Base-by-base conservation (phyloP, 2,113 vertebrate genomes). In the Neopipo cinnamomea region DNA sequence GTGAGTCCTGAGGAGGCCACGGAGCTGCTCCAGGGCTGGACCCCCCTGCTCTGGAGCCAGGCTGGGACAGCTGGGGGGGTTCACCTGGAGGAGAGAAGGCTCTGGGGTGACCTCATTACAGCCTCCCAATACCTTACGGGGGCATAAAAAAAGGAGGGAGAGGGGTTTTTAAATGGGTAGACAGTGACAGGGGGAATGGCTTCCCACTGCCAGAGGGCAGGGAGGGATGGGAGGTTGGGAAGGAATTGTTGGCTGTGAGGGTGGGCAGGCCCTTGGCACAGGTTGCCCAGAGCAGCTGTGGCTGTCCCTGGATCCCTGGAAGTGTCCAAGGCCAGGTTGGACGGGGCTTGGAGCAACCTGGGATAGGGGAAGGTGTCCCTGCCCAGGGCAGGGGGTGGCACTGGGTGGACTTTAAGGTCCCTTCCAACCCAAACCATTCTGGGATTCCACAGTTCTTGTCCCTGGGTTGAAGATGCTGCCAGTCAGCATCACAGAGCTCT, bases 1-100 rank as follows among this genome's bases (percentile, higher is more conserved):
- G 13, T 0, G 0, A 53, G 53, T 0, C 20, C 30, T 41, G 55
- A 35, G 53, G 30, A 62, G 25, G 30, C 9, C 71, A 10, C 0
- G 0, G 8, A 72, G 49, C 1, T 81, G 27, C 44, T 42, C 5
- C 12, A 1, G 47, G 47, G 53, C 53, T 62, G 78, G 30, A 67
- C 46, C 37, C 37, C 37, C 33, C 44, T 50, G 68, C 61, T 39
- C 37, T 74, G 77, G 58, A 11, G 44, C 7, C 61, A 82, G 61
- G 8, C 62, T 75, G 46, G 78, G 15, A 82, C 23, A 67, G 33
- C 52, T 89, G 70, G 27, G 52, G 22, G 1, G 8, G 37, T 1
- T 89, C 68, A 19, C 5, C 49, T 31, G 59, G 16, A 72, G 35
- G 7, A 0, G 39, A 47, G 23, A 44, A 80, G 75, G 76, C 3